Base-by-base conservation (phyloP, 1,140 invertebrate genomes). In the Panulirus ornatus region DNA sequence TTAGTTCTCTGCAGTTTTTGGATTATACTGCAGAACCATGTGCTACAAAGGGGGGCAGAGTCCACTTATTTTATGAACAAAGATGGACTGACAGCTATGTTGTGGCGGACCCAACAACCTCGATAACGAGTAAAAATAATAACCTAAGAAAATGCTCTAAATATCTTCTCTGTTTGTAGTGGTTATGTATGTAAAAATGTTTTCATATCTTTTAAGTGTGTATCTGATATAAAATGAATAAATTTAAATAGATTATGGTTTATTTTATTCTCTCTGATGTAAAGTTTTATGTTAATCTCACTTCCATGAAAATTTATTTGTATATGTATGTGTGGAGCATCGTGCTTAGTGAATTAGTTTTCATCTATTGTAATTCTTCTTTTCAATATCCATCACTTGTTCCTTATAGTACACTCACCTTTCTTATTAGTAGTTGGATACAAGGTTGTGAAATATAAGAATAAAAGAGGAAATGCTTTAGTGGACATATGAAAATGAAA, bases 111-210 rank as follows among this genome's bases (percentile, higher is more conserved):
- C 85, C 85, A 87, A 47, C 85, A 78, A 79, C 47, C 73, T 87
- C 63, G 36, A 66, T 87, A 63, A 87, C 42, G 44, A 34, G 8
- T 81, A 87, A 78, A 54, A 78, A 66, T 58, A 87, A 66, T 87
- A 83, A 40, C 40, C 40, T 87, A 87, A 76, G 75, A 78, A 63
- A 54, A 27, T 66, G 63, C 47, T 87, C 38, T 54, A 54, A 78
- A 38, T 78, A 87, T 87, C 75, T 54, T 87, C 85, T 87, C 51
- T 87, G 75, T 87, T 87, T 87, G 85, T 87, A 87, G 85, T 87
- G 85, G 75, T 87, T 87, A 87, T 78, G 40, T 87, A 87, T 87
- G 85, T 87, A 87, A 87, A 87, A 86, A 87, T 87, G 85, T 87
- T 87, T 87, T 87, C 85, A 78, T 87, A 87, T 87, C 85, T 79